phyloP scores from a whole-genome alignment of 2,888 invertebrate genomes.

The Sylvicola fuscatus region DNA sequence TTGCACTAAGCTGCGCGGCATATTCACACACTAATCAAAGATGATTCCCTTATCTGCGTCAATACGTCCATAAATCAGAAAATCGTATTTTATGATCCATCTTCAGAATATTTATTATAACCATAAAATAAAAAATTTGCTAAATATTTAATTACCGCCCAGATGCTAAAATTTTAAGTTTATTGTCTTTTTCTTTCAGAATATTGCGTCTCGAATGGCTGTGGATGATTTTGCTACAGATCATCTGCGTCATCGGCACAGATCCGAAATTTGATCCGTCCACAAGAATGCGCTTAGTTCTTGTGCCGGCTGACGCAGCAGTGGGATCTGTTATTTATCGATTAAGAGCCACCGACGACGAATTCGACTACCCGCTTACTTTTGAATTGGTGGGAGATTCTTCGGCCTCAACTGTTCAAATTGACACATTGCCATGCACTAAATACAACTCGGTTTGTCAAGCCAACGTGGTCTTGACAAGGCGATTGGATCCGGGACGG shows the following conservation, averaged over 20 bases:
- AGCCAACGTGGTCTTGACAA: conserved; percentile 63
- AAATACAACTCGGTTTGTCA: conserved; percentile 75
- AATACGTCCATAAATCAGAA: too few species aligned
- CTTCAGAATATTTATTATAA: too few species aligned
- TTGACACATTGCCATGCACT: conserved; percentile 67
- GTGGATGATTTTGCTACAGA: conserved; percentile 11
- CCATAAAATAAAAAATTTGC: too few species aligned
- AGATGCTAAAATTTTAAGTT: background rate
- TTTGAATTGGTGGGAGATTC: conserved; percentile 57
- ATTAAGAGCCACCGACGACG: conserved; percentile 68
- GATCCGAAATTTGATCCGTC: conserved; percentile 71
- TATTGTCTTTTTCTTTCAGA: background rate
- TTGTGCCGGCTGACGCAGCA: conserved; percentile 66
- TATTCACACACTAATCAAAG: too few species aligned
- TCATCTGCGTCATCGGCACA: conserved; percentile 26
- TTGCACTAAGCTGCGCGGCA: too few species aligned
- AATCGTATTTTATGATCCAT: too few species aligned
- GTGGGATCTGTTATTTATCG: conserved; percentile 72
- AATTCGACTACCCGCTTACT: conserved; percentile 67
- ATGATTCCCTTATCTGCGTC: too few species aligned
- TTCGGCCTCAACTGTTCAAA: conserved; percentile 52
- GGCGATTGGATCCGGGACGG: conserved; percentile 57
- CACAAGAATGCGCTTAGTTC: conserved; percentile 60
- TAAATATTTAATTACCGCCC: too few species aligned
- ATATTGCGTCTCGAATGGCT: conserved; percentile 2